A percentile compares a stretch with the other conserved stretches of the same genome.
Conservation (phyloP, 2,113 vertebrate genomes). For the Stomatorhinus ivindoensis region DNA sequence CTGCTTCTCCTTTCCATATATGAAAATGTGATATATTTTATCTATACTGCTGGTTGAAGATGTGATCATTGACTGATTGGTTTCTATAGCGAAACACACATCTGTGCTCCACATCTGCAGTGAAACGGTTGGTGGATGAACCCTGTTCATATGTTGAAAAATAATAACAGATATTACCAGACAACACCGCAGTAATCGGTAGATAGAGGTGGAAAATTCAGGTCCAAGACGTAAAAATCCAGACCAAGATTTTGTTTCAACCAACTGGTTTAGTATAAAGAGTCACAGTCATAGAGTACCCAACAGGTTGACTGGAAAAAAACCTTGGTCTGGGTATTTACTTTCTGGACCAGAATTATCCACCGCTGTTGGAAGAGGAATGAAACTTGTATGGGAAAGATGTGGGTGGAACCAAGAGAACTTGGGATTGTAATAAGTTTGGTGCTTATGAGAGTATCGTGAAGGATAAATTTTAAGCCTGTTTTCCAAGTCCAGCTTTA, state of each 20-base stretch:
- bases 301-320: too few species aligned
- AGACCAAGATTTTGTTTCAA: too few species aligned
- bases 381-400: neutral
- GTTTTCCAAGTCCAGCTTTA: neutral
- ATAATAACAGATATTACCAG: neutral
- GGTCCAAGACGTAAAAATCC: too few species aligned
- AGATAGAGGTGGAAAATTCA: too few species aligned
- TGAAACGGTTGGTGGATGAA: too few species aligned
- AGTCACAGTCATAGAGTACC: too few species aligned
- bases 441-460: neutral
- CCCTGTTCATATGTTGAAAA: neutral
- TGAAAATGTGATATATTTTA: neutral
- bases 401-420: neutral
- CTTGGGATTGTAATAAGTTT: neutral
- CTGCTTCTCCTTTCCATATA: neutral
- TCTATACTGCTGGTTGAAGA: neutral
- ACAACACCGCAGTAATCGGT: neutral
- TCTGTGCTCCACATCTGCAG: neutral
- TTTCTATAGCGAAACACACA: neutral
- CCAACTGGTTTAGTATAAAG: too few species aligned
- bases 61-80: neutral
- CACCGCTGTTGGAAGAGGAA: neutral
- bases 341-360: too few species aligned
- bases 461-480: neutral
- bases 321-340: too few species aligned